phyloP scores from a whole-genome alignment of 2,888 invertebrate genomes.

The Pasiphila rectangulata region DNA sequence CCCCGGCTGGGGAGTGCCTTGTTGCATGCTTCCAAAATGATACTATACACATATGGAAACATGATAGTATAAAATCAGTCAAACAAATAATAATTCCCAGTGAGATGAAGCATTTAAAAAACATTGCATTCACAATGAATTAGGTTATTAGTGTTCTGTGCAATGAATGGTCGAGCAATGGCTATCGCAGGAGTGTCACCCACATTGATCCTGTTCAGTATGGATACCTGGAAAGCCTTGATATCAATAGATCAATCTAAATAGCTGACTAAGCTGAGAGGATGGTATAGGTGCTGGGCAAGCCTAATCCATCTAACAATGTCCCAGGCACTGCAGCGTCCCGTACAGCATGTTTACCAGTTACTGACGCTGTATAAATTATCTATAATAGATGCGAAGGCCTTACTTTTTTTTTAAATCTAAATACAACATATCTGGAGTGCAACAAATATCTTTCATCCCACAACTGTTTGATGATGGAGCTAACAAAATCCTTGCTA shows the following conservation, averaged over 20 bases:
- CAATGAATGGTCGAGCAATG: conserved; percentile 84
- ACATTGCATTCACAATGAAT: conserved; percentile 83
- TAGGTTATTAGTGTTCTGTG: no score
- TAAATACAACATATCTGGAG: conserved; percentile 72
- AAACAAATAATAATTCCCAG: conserved; percentile 82
- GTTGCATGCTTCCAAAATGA: conserved; percentile 87
- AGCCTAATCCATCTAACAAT: no score
- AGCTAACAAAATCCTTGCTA: conserved; percentile 81
- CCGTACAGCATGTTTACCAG: no score
- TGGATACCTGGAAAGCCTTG: conserved; percentile 82
- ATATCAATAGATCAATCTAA: conserved; percentile 78
- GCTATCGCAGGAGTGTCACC: conserved; percentile 81
- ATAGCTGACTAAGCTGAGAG: no score
- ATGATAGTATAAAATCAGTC: conserved; percentile 82
- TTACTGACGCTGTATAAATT: no score
- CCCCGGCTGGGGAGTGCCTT: conserved; percentile 83
- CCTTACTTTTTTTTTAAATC: no score
- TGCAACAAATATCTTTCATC: conserved; percentile 80
- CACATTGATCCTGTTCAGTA: conserved; percentile 79
- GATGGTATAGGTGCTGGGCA: no score
- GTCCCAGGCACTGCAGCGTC: no score
- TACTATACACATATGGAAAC: conserved; percentile 86
- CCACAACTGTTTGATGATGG: conserved; percentile 84
- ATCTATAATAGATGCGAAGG: no score
- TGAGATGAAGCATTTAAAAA: conserved; percentile 80